A percentile compares a stretch with the other conserved stretches of the same genome.
Evolutionary conservation across 1,140 invertebrate species (phyloP).

Genomic region (Drosophila erecta): DNA sequence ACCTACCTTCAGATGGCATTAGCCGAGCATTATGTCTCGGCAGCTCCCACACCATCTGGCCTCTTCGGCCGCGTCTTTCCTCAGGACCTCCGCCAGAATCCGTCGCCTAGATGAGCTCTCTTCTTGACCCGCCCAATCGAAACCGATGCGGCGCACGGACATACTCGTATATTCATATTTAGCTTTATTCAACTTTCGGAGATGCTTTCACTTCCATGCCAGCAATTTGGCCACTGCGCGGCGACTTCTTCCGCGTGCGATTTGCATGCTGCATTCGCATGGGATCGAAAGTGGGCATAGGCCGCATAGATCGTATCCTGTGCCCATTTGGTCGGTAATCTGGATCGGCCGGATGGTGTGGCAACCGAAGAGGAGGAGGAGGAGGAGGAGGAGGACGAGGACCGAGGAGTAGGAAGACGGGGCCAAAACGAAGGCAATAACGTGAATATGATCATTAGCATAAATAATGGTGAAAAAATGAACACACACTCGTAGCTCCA

Average conservation of each 20-base stretch:
- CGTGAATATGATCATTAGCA: conserved; percentile 73
- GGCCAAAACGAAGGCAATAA: conserved; percentile 40
- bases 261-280: conserved; percentile 32
- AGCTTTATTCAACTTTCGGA: conserved; percentile 77
- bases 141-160: background rate
- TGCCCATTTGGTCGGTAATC: background rate
- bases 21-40: too few relatives aligned
- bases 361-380: conserved; percentile 1
- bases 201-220: conserved; percentile 75
- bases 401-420: conserved; percentile 13
- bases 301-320: background rate
- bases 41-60: background rate
- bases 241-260: conserved; percentile 42
- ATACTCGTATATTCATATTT: conserved; percentile 50
- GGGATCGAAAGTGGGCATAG: background rate
- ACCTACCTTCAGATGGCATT: conserved; percentile 47
- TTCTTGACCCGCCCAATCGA: conserved; percentile 10
- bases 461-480: conserved; percentile 78
- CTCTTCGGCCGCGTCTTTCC: background rate
- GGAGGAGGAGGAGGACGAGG: conserved; percentile 20
- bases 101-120: conserved; percentile 9
- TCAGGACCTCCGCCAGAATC: conserved; percentile 2
- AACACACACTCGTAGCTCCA: conserved; percentile 41
- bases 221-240: conserved; percentile 59
- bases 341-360: background rate